Conservation (phyloP, 2,797 vertebrate genomes). For the Neoniphon sammara region DNA sequence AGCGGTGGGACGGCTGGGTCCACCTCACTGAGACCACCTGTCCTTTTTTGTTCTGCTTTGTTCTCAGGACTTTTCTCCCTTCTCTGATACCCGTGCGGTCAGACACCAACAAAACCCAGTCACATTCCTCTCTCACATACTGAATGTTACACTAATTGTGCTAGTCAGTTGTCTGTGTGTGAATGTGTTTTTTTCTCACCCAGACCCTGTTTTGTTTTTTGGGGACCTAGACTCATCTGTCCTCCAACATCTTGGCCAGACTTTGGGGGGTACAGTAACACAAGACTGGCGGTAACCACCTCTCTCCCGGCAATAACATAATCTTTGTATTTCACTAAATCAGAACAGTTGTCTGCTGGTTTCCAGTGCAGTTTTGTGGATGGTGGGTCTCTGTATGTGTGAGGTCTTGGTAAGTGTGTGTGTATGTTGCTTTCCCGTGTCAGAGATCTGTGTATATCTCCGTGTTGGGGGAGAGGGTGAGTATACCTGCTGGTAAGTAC, state of each 20-base stretch:
- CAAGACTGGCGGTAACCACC: slow-evolving; percentile 56
- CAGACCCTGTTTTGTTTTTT: slow-evolving; percentile 44
- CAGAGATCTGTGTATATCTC: slow-evolving; percentile 77
- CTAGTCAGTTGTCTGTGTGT: slow-evolving; percentile 32
- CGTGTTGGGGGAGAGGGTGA: slow-evolving; percentile 77
- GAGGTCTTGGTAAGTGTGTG: slow-evolving; percentile 56
- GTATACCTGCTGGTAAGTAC: slow-evolving; percentile 81
- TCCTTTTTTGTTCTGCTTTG: slow-evolving; percentile 40
- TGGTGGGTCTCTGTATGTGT: slow-evolving; percentile 54
- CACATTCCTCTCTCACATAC: neutral
- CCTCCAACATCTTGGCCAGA: slow-evolving; percentile 39
- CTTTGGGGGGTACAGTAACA: slow-evolving; percentile 29
- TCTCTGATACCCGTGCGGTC: slow-evolving; percentile 26
- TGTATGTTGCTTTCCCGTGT: slow-evolving; percentile 62
- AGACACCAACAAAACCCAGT: neutral
- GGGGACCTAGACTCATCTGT: slow-evolving; percentile 49
- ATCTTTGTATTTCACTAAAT: slow-evolving; percentile 48
- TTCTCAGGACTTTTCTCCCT: slow-evolving; percentile 47
- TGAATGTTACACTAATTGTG: slow-evolving; percentile 27
- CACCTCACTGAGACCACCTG: slow-evolving; percentile 55
- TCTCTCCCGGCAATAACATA: slow-evolving; percentile 56
- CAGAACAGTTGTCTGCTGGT: slow-evolving; percentile 41
- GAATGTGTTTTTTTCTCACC: slow-evolving; percentile 17
- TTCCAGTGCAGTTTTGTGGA: slow-evolving; percentile 46
- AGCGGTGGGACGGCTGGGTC: slow-evolving; percentile 69